Conservation (phyloP, 2,888 invertebrate species). For the Oscheius sp. region DNA sequence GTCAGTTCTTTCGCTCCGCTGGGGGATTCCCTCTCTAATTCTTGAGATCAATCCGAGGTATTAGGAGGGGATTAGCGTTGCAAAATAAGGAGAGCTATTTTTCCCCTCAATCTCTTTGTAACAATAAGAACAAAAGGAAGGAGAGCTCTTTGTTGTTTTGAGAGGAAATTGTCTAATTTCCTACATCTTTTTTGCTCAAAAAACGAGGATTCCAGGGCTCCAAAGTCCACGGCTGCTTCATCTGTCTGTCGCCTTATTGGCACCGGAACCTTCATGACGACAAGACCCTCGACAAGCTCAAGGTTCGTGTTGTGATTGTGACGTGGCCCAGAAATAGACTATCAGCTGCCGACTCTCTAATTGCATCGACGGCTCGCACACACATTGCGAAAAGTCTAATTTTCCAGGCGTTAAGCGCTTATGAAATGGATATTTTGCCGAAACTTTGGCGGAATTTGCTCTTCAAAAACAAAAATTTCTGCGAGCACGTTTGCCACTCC, state of each 20-base stretch:
- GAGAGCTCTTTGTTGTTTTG: not conserved
- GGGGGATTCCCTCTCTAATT: not conserved
- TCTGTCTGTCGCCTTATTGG: constrained; percentile 34
- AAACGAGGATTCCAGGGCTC: not conserved
- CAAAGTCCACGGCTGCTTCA: constrained; percentile 27
- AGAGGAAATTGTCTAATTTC: too few relatives aligned
- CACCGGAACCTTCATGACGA: constrained; percentile 35
- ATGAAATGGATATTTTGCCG: constrained; percentile 55
- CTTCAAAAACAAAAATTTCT: constrained; percentile 53
- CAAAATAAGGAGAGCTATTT: not conserved
- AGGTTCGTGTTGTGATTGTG: constrained; percentile 8
- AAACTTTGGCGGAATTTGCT: constrained; percentile 34
- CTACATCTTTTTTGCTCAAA: not conserved
- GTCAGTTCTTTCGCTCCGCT: not conserved
- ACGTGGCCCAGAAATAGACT: not conserved
- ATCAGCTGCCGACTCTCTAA: not conserved
- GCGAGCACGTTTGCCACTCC: constrained; percentile 57
- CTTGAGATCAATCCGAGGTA: not conserved
- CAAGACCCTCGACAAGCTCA: constrained; percentile 23
- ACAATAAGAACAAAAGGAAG: not conserved
- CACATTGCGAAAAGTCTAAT: not conserved
- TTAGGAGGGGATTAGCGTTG: not conserved
- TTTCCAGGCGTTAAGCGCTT: constrained; percentile 33
- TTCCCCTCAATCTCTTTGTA: not conserved
- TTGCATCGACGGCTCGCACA: not conserved